Conservation (phyloP, 2,113 vertebrate species). For the Mionectes macconnelli region DNA sequence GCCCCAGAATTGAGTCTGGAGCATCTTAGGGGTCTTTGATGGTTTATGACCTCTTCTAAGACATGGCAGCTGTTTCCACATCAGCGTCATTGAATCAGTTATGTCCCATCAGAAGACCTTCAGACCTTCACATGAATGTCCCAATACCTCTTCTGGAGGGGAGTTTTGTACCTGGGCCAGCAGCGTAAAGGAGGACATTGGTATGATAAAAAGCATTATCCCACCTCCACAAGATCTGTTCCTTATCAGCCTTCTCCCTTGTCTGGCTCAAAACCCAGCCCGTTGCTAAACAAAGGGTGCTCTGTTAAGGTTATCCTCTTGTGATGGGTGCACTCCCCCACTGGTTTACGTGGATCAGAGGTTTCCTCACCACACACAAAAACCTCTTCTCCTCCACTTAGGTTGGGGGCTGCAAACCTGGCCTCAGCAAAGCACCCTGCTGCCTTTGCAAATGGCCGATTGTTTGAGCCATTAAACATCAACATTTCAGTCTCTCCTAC, state of each 20-base stretch:
- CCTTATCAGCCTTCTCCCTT: not conserved
- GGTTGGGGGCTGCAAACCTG: not conserved
- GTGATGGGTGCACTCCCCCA: not conserved
- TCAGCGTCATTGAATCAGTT: not conserved
- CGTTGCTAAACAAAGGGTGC: not conserved
- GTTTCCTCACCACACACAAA: not conserved
- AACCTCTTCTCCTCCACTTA: not conserved
- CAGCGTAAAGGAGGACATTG: not conserved
- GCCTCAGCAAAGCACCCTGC: not conserved
- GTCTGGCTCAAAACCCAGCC: not conserved
- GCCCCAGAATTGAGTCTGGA: not conserved
- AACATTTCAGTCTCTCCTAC: not conserved
- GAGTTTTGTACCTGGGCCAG: not conserved
- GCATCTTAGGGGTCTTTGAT: not conserved
- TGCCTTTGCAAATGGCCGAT: not conserved
- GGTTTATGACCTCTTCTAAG: not conserved
- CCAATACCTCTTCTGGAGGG: not conserved
- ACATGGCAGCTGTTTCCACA: not conserved
- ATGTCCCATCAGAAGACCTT: not conserved
- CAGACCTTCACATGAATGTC: not conserved
- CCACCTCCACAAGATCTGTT: not conserved
- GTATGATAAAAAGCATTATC: not conserved
- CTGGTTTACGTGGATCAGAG: not conserved
- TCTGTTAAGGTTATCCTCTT: not conserved
- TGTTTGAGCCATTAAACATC: not conserved